phyloP scores from a whole-genome alignment of 2,797 vertebrate species.

The Phyllotis vaccarum region DNA sequence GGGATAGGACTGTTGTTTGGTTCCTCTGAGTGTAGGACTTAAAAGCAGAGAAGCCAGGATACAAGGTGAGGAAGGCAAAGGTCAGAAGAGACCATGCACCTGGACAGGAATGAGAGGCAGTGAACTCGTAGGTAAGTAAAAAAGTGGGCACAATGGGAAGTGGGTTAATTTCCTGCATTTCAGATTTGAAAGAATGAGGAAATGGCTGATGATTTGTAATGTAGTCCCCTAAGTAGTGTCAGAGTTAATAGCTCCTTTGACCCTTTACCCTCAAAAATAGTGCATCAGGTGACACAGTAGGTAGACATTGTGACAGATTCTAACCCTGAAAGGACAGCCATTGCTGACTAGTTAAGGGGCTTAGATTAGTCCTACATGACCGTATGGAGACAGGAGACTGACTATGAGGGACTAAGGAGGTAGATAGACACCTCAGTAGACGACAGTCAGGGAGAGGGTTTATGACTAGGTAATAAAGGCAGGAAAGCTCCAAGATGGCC shows the following conservation, averaged over 20 bases:
- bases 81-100: slow-evolving; percentile 28
- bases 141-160: slow-evolving; percentile 46
- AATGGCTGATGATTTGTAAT: slow-evolving; percentile 63
- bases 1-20: not conserved
- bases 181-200: slow-evolving; percentile 57
- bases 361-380: slow-evolving; percentile 46
- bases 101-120: slow-evolving; percentile 66
- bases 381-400: not conserved
- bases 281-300: slow-evolving; percentile 86
- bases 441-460: not conserved
- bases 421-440: not conserved
- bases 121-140: slow-evolving; percentile 70
- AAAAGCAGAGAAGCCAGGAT: not conserved
- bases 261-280: slow-evolving; percentile 74
- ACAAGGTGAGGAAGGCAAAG: not conserved
- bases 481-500: not conserved
- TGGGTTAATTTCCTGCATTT: slow-evolving; percentile 74
- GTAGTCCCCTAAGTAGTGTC: slow-evolving; percentile 59
- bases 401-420: not conserved
- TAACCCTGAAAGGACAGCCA: slow-evolving; percentile 85
- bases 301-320: slow-evolving; percentile 34
- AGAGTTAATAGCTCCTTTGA: slow-evolving; percentile 32
- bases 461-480: not conserved
- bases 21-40: not conserved
- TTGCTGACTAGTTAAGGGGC: slow-evolving; percentile 84